These are phyloP conservation scores for Columbina picui DNA, from an alignment of 2,113 vertebrate species.

Conservation along the genomic window DNA sequence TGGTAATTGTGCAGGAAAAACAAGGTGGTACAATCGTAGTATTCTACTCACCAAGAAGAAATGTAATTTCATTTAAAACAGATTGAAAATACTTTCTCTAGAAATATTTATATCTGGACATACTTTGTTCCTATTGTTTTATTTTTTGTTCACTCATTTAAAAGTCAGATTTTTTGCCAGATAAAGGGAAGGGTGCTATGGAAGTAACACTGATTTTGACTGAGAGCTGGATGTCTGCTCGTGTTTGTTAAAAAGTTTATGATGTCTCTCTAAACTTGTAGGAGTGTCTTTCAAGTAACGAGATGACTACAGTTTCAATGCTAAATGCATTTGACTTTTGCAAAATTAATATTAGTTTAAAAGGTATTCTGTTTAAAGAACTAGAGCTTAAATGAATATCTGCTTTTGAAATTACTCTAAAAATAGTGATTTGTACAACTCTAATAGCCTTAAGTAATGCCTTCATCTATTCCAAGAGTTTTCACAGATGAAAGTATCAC, in stretches of 20 bases:
- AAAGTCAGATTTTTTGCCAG: neutral
- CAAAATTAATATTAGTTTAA: neutral
- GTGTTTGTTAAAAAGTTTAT: neutral
- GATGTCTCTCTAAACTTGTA: neutral
- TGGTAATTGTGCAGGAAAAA: neutral
- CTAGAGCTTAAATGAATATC: neutral
- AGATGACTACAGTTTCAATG: neutral
- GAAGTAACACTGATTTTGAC: neutral
- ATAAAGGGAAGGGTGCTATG: neutral
- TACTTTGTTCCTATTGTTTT: neutral
- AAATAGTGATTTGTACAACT: neutral
- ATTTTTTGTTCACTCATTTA: neutral
- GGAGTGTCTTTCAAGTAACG: neutral
- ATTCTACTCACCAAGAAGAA: neutral
- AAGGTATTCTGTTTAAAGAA: neutral
- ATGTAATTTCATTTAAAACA: neutral
- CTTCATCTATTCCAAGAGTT: neutral
- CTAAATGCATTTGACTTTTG: neutral
- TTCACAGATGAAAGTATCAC: neutral
- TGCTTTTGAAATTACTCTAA: neutral
- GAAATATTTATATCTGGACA: neutral
- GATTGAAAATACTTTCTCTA: neutral
- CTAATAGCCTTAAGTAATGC: neutral
- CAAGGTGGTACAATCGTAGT: accelerated
- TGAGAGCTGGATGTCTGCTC: neutral